Base-by-base conservation (phyloP, 2,888 invertebrate genomes). In the Polydrusus pterygomalis region DNA sequence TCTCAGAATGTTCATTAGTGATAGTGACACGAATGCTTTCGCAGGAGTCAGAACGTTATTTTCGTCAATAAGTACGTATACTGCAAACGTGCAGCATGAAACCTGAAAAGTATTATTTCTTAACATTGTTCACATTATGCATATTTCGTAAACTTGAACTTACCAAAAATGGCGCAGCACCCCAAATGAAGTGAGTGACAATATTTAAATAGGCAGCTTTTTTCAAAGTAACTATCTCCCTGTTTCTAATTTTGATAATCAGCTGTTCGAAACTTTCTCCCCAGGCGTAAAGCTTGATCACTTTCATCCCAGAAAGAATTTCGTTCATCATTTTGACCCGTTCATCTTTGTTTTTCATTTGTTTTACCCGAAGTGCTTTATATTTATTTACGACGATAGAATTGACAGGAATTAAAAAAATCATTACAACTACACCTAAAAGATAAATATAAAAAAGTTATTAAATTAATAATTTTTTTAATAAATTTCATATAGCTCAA, bases 221-320 rank as follows among this genome's bases (percentile, higher is more conserved):
- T 82, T 88, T 90, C 78, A 93, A 86, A 15, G 91, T 88, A 43
- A 86, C 83, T 70, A 92, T 86, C 85, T 93, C 93, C 79, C 89
- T 88, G 17, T 87, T 85, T 78, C 93, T 86, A 65, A 92, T 91
- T 15, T 86, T 87, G 51, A 88, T 83, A 30, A 93, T 89, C 83
- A 90, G 89, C 58, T 89, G 84, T 79, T 90, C 88, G 82, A 91
- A 91, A 15, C 91, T 90, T 20, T 88, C 87, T 82, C 92, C 92
- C 91, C 91, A 91, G 0, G 91, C 91, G 82, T 92, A 92, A 71
- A 92, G 83, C 81, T 92, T 92, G 79, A 92, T 82, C 8, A 90
- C 89, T 88, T 90, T 91, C 58, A 91, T 90, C 30, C 91, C 91
- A 80, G 88, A 89, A 11, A 91, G 85, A 67, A 91, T 88, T 84